Conservation (phyloP, 2,113 vertebrate species). For the Spea bombifrons region DNA sequence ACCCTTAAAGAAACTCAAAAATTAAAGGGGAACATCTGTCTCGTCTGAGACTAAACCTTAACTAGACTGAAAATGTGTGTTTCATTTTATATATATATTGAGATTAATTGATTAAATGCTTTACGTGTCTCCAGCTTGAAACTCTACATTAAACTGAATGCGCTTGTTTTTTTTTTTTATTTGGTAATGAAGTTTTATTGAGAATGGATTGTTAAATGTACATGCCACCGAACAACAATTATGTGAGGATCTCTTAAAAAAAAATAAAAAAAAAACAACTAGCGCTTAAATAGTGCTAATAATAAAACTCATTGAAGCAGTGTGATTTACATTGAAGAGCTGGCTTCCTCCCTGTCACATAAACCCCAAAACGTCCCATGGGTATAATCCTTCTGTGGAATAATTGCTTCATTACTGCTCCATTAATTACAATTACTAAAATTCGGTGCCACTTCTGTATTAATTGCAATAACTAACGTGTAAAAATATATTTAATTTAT, state of each 20-base stretch:
- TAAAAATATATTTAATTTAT: constrained; percentile 2
- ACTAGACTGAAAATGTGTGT: too few relatives aligned
- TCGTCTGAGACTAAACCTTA: too few relatives aligned
- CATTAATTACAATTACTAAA: constrained; percentile 6
- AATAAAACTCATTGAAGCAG: neutral
- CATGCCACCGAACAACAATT: too few relatives aligned
- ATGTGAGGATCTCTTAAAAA: neutral
- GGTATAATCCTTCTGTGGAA: neutral
- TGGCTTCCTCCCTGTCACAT: neutral
- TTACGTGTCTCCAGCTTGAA: too few relatives aligned
- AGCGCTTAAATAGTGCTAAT: neutral
- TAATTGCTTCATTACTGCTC: neutral
- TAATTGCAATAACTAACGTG: neutral
- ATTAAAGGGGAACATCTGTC: too few relatives aligned
- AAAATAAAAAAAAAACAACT: neutral
- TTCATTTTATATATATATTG: too few relatives aligned
- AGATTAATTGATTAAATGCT: too few relatives aligned
- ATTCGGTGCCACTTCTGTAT: neutral
- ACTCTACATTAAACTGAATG: too few relatives aligned
- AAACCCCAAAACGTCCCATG: neutral
- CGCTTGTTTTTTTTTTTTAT: too few relatives aligned
- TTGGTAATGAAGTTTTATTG: too few relatives aligned
- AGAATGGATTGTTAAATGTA: too few relatives aligned
- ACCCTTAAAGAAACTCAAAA: too few relatives aligned
- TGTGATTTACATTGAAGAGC: neutral